phyloP scores from a whole-genome alignment of 1,140 invertebrate genomes.

The Drosophila ananassae region DNA sequence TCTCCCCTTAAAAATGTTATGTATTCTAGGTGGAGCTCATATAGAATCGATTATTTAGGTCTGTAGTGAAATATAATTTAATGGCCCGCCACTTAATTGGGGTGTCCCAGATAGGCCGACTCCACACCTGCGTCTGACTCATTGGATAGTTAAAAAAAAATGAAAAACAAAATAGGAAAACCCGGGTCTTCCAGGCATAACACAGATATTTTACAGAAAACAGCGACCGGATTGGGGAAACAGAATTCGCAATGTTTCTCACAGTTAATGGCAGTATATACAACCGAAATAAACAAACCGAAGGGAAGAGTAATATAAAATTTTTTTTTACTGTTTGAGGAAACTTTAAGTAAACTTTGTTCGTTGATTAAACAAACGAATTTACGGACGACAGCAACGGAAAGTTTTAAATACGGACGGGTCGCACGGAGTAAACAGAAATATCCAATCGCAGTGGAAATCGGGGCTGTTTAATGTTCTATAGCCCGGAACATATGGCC shows the following conservation, averaged over 20 bases:
- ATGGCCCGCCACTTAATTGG: slow-evolving; percentile 29
- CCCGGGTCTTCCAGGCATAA: not conserved
- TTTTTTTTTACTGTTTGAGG: not conserved
- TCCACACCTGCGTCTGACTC: slow-evolving; percentile 38
- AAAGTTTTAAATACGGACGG: slow-evolving; percentile 28
- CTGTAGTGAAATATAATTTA: slow-evolving; percentile 24
- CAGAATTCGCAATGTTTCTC: not conserved
- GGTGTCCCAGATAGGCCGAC: slow-evolving; percentile 25
- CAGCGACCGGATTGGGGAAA: not conserved
- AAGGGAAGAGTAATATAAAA: not conserved
- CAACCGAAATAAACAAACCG: slow-evolving; percentile 2
- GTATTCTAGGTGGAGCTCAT: not conserved
- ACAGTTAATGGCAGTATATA: not conserved
- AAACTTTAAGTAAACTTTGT: slow-evolving; percentile 12
- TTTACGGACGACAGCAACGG: slow-evolving; percentile 14
- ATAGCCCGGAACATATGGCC: slow-evolving; percentile 1
- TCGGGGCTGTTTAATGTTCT: slow-evolving; percentile 3
- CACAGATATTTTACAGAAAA: not conserved
- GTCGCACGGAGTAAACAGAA: too few species aligned
- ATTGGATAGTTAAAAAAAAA: not conserved
- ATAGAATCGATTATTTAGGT: slow-evolving; percentile 18
- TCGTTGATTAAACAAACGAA: slow-evolving; percentile 26
- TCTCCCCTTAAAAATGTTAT: not conserved
- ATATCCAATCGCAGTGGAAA: slow-evolving; percentile 2
- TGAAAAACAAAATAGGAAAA: not conserved